Evolutionary conservation across 1,140 invertebrate genomes (phyloP).

Genomic region (Solenopsis fugax): DNA sequence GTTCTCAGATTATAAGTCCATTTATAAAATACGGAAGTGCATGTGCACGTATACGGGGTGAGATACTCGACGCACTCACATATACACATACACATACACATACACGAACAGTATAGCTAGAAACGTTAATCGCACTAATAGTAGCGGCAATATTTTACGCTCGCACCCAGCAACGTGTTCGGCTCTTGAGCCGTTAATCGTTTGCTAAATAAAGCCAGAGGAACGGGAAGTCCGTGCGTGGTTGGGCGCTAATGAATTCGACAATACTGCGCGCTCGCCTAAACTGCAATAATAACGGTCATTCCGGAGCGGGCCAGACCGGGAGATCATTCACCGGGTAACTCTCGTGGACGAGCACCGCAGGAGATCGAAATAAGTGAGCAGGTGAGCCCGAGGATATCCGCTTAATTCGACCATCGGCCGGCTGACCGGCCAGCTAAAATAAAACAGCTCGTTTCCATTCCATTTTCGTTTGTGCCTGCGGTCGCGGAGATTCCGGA

Average conservation of each 20-base stretch:
- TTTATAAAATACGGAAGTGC: background rate
- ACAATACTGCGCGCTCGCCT: conserved; percentile 62
- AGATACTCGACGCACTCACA: conserved; percentile 4
- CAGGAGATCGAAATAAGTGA: conserved; percentile 33
- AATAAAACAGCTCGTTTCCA: conserved; percentile 56
- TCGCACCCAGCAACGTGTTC: conserved; percentile 46
- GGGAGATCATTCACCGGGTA: conserved; percentile 65
- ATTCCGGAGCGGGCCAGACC: background rate
- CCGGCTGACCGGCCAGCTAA: background rate
- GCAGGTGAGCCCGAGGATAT: conserved; percentile 58
- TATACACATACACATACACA: background rate
- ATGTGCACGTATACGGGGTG: background rate
- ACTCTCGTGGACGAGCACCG: conserved; percentile 31
- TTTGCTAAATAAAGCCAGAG: conserved; percentile 68
- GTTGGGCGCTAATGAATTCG: conserved; percentile 69
- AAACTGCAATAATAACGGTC: conserved; percentile 73
- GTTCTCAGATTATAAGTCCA: background rate
- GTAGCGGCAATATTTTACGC: conserved; percentile 68
- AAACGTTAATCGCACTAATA: conserved; percentile 71
- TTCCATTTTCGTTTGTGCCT: conserved; percentile 48
- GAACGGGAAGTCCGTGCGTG: conserved; percentile 28
- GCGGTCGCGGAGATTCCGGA: conserved; percentile 19
- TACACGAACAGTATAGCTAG: background rate
- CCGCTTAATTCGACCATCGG: conserved; percentile 5
- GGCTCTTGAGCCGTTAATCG: conserved; percentile 69